These are phyloP conservation scores for Calosoma granatense DNA, from an alignment of 1,140 invertebrate genomes.

Conservation along the genomic window DNA sequence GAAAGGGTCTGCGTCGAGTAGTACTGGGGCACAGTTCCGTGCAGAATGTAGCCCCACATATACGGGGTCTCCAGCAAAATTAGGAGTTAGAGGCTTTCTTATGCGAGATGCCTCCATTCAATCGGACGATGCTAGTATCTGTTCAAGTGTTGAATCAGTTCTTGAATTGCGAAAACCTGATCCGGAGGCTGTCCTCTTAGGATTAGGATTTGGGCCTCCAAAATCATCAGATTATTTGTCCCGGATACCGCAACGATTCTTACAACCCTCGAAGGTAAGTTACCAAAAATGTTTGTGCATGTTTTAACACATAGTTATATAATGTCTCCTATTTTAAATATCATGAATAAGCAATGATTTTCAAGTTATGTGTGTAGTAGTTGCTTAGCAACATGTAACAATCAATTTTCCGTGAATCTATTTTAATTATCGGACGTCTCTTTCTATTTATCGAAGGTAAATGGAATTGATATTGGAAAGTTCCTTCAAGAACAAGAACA, in stretches of 20 bases:
- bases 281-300: not conserved
- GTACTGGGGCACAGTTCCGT: too few relatives aligned
- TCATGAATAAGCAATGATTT: slow-evolving; percentile 1
- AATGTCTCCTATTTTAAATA: not conserved
- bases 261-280: slow-evolving; percentile 33
- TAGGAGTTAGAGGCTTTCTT: slow-evolving; percentile 19
- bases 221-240: slow-evolving; percentile 42
- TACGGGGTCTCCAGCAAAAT: not conserved
- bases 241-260: slow-evolving; percentile 53
- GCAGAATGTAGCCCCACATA: not conserved
- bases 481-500: slow-evolving; percentile 31
- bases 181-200: slow-evolving; percentile 61
- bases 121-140: slow-evolving; percentile 55
- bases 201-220: slow-evolving; percentile 57
- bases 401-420: not conserved
- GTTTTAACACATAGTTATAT: not conserved
- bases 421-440: not conserved
- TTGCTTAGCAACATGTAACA: not conserved
- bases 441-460: slow-evolving; percentile 19
- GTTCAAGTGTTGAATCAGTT: slow-evolving; percentile 63
- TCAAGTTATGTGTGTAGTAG: slow-evolving; percentile 1
- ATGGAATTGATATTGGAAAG: slow-evolving; percentile 32
- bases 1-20: not conserved
- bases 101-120: slow-evolving; percentile 49
- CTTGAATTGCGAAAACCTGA: slow-evolving; percentile 60